Conservation (phyloP, 2,888 invertebrate species). For the Leucophenga montana region DNA sequence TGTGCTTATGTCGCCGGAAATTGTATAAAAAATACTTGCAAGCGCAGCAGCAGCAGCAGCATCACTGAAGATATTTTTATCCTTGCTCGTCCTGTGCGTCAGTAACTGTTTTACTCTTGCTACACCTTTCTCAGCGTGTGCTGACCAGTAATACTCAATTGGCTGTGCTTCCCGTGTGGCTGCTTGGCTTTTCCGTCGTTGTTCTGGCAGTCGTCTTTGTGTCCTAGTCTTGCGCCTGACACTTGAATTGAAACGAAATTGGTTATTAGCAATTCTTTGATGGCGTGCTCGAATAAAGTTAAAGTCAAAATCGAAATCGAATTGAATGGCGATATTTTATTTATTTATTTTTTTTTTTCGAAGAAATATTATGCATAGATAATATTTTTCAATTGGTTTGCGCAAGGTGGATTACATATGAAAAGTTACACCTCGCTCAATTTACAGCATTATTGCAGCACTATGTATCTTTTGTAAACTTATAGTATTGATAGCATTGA, state of each 20-base stretch:
- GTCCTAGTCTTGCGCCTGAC: conserved; percentile 55
- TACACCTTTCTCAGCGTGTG: conserved; percentile 3
- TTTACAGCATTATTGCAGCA: no score
- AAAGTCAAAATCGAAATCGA: not conserved
- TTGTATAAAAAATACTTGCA: conserved; percentile 60
- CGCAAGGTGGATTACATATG: no score
- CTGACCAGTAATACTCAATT: conserved; percentile 67
- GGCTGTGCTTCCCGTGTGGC: conserved; percentile 67
- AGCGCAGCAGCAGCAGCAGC: no score
- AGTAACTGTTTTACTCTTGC: conserved; percentile 36
- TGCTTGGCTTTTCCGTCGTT: no score
- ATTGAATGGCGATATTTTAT: not conserved
- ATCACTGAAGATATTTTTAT: conserved; percentile 7
- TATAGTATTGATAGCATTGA: no score
- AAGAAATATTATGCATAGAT: no score
- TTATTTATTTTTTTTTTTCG: not conserved
- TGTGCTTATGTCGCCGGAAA: conserved; percentile 50
- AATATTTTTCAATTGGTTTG: no score
- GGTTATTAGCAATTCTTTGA: conserved; percentile 62
- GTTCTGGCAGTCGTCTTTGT: conserved; percentile 36
- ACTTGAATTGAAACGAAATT: conserved; percentile 67
- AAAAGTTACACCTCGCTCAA: no score
- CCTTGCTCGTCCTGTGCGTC: conserved; percentile 26
- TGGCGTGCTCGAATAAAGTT: not conserved
- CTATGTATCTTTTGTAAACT: no score